Evolutionary conservation across 2,797 vertebrate species (phyloP).

Genomic region (Cichlasoma orientale): DNA sequence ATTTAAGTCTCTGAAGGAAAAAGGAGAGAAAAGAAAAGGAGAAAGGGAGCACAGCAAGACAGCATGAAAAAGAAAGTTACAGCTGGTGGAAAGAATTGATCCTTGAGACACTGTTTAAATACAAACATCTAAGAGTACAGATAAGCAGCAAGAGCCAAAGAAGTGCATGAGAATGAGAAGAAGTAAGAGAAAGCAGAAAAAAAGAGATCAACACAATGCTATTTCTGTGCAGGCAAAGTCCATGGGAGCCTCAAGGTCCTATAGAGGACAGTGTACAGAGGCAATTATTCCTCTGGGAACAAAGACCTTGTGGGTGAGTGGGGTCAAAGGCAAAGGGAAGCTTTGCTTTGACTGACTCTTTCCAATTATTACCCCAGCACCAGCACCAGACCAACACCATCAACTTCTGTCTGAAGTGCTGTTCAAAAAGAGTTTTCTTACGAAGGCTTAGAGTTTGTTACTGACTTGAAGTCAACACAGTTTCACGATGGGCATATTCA

Average conservation of each 20-base stretch:
- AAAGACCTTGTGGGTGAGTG: background rate
- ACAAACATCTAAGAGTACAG: constrained; percentile 13
- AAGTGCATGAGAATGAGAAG: constrained; percentile 2
- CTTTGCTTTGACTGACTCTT: background rate
- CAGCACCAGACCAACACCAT: background rate
- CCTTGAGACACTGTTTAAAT: background rate
- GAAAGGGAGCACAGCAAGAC: constrained; percentile 52
- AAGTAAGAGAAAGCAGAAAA: constrained; percentile 10
- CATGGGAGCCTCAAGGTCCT: background rate
- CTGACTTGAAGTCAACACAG: background rate
- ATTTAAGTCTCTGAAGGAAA: constrained; percentile 63
- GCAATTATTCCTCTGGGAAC: constrained; percentile 8
- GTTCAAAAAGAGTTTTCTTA: too few species aligned
- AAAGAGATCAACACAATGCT: constrained; percentile 10
- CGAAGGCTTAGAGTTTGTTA: background rate
- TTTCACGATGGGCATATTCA: background rate
- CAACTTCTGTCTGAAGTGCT: background rate
- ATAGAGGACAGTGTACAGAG: constrained; percentile 4
- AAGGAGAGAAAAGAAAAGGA: constrained; percentile 46
- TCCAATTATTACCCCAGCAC: background rate
- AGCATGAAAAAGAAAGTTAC: constrained; percentile 35
- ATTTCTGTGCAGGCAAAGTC: constrained; percentile 20
- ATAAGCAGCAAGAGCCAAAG: constrained; percentile 26
- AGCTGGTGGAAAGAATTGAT: constrained; percentile 14
- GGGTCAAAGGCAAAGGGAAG: constrained; percentile 7